phyloP scores from a whole-genome alignment of 2,888 invertebrate genomes.

The Phyllotreta cruciferae region DNA sequence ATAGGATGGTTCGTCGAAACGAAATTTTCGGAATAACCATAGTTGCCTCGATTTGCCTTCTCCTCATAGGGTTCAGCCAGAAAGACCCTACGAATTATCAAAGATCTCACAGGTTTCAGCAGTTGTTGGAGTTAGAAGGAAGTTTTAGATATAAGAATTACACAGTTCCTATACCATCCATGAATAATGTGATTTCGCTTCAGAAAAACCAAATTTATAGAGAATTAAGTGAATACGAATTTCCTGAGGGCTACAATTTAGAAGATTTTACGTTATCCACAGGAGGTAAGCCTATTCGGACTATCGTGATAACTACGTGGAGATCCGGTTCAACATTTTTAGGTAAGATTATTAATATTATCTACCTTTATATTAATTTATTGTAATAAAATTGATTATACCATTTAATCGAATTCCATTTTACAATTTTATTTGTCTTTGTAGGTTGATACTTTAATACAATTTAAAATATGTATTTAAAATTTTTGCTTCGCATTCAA shows the following conservation, averaged over 20 bases:
- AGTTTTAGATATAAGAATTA: constrained; percentile 33
- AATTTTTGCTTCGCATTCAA: too few relatives aligned
- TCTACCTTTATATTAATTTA: too few relatives aligned
- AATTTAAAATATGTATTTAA: too few relatives aligned
- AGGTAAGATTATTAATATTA: constrained; percentile 2
- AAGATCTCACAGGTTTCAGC: constrained; percentile 38
- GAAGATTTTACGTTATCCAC: constrained; percentile 73
- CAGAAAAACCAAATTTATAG: constrained; percentile 64
- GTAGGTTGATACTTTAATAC: too few relatives aligned
- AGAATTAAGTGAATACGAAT: constrained; percentile 68
- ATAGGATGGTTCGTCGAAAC: constrained; percentile 47
- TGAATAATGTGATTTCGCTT: constrained; percentile 64
- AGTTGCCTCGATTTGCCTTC: constrained; percentile 45
- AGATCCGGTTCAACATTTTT: constrained; percentile 90
- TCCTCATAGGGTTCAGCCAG: constrained; percentile 47
- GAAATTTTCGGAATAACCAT: constrained; percentile 46
- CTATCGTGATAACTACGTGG: constrained; percentile 87
- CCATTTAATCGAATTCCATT: too few relatives aligned
- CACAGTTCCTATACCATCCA: constrained; percentile 56
- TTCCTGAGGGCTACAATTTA: constrained; percentile 67
- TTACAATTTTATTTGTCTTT: too few relatives aligned
- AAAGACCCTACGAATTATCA: constrained; percentile 39
- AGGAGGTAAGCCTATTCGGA: constrained; percentile 76
- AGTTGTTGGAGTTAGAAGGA: constrained; percentile 38
- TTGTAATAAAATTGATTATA: background rate